Evolutionary conservation across 2,888 invertebrate species (phyloP).

Genomic region (Epirrita christyi): DNA sequence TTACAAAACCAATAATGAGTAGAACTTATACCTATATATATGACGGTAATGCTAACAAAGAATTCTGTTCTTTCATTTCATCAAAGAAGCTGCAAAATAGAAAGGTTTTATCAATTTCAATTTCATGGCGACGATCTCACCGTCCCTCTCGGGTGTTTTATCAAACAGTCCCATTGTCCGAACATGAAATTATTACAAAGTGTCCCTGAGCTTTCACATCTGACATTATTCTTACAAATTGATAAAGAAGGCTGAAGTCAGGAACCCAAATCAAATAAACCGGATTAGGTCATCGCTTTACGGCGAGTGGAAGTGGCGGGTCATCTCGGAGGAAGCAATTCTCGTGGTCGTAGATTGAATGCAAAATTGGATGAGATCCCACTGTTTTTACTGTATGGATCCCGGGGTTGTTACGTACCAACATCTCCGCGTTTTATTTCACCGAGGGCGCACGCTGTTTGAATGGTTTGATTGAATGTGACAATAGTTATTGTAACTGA

Average conservation of each 20-base stretch:
- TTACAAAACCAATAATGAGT: conserved; percentile 43
- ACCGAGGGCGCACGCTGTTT: conserved; percentile 67
- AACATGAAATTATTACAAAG: conserved; percentile 40
- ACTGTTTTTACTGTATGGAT: conserved; percentile 79
- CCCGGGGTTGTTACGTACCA: conserved; percentile 66
- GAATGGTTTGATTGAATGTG: conserved; percentile 81
- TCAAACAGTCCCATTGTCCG: conserved; percentile 37
- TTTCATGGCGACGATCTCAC: conserved; percentile 31
- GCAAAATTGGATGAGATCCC: conserved; percentile 83
- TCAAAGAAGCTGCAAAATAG: conserved; percentile 31
- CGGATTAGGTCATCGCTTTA: conserved; percentile 83
- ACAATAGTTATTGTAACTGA: conserved; percentile 78
- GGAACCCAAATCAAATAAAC: conserved; percentile 82
- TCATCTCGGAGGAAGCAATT: conserved; percentile 82
- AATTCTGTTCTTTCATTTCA: conserved; percentile 27
- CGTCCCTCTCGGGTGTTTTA: conserved; percentile 33
- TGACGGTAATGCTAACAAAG: conserved; percentile 21
- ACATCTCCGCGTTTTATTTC: conserved; percentile 72
- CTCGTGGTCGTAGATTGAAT: conserved; percentile 83
- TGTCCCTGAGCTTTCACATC: conserved; percentile 47
- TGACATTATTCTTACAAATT: conserved; percentile 66
- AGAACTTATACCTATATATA: conserved; percentile 19
- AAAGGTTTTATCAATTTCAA: conserved; percentile 40
- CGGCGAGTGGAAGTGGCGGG: conserved; percentile 79
- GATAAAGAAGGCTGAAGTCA: conserved; percentile 73